Percentiles rank a stretch among this genome's conserved stretches.
Conservation (phyloP, 2,888 invertebrate species). For the Thereva nobilitata region DNA sequence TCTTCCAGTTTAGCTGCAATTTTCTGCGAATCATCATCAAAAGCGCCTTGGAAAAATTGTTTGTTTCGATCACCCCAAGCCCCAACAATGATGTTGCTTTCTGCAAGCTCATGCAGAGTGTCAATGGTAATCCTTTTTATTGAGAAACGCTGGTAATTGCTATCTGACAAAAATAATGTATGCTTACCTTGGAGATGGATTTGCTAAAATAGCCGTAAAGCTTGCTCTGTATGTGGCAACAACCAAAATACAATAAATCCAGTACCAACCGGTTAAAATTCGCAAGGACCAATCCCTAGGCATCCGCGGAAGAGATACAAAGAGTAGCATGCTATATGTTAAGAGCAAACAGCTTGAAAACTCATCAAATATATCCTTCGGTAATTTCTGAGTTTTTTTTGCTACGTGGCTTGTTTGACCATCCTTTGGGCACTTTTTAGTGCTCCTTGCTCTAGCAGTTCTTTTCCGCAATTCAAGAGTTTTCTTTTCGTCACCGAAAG, state of each 20-base stretch:
- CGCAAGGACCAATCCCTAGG: slow-evolving; percentile 81
- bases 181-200: slow-evolving; percentile 70
- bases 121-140: slow-evolving; percentile 74
- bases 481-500: not conserved
- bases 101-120: slow-evolving; percentile 70
- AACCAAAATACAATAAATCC: slow-evolving; percentile 80
- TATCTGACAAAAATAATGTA: not conserved
- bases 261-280: slow-evolving; percentile 83
- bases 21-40: slow-evolving; percentile 68
- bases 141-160: not conserved
- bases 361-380: slow-evolving; percentile 73
- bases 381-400: not conserved
- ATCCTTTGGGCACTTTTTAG: not conserved
- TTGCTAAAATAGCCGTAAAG: slow-evolving; percentile 82
- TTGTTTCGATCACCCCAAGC: slow-evolving; percentile 75
- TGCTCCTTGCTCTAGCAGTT: slow-evolving; percentile 55
- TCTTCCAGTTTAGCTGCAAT: slow-evolving; percentile 71
- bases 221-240: slow-evolving; percentile 82
- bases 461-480: slow-evolving; percentile 53
- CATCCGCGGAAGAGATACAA: slow-evolving; percentile 76
- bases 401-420: not conserved
- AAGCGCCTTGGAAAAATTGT: slow-evolving; percentile 70
- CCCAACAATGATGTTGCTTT: slow-evolving; percentile 67
- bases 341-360: slow-evolving; percentile 75
- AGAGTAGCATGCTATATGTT: slow-evolving; percentile 79